phyloP scores from a whole-genome alignment of 1,140 invertebrate genomes.

The Ectropis grisescens region DNA sequence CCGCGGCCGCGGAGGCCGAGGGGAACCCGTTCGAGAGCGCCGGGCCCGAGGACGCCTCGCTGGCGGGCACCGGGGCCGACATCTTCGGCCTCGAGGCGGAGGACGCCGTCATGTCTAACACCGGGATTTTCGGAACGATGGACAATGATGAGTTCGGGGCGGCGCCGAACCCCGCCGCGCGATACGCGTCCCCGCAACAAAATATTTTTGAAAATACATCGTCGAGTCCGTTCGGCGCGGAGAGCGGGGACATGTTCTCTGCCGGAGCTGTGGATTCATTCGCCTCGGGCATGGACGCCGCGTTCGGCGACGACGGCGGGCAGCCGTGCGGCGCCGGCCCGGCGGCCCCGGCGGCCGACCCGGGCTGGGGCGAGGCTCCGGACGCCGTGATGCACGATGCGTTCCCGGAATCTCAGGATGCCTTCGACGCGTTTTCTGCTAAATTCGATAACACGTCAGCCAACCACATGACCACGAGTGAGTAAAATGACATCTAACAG shows the following conservation, averaged over 20 bases:
- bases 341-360: neutral
- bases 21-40: slow-evolving; percentile 49
- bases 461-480: slow-evolving; percentile 45
- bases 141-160: too few species aligned
- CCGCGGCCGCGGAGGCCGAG: slow-evolving; percentile 24
- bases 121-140: too few species aligned
- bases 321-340: neutral
- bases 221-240: too few species aligned
- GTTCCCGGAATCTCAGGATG: slow-evolving; percentile 36
- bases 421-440: slow-evolving; percentile 84
- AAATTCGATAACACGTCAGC: slow-evolving; percentile 81
- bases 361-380: slow-evolving; percentile 9
- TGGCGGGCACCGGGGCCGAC: neutral
- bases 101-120: neutral
- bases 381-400: slow-evolving; percentile 21
- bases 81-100: neutral
- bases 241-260: too few species aligned
- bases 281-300: too few species aligned
- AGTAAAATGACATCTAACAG: slow-evolving; percentile 1
- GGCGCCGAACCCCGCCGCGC: too few species aligned
- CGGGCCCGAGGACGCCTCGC: neutral
- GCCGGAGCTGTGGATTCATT: too few species aligned
- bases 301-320: too few species aligned
- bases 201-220: too few species aligned
- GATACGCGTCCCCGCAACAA: too few species aligned